Conservation (phyloP, 2,113 vertebrate genomes). For the Eulemur macaco region DNA sequence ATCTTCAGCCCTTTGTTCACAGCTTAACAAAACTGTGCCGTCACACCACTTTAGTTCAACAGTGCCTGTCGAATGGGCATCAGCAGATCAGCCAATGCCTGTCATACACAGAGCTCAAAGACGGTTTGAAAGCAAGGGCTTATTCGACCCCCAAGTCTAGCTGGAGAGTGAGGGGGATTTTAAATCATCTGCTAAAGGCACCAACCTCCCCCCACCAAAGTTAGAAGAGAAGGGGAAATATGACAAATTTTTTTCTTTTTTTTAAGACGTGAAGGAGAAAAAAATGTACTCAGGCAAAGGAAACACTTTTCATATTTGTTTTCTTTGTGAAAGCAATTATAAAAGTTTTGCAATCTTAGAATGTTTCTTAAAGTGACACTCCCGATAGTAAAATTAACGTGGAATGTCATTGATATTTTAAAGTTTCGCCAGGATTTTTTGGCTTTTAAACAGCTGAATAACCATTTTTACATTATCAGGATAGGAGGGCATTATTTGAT, state of each 20-base stretch:
- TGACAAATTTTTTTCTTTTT: neutral
- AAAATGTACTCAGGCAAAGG: slow-evolving; percentile 36
- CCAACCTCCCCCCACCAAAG: neutral
- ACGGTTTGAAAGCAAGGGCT: slow-evolving; percentile 88
- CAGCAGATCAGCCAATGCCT: slow-evolving; percentile 93
- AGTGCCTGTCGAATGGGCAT: slow-evolving; percentile 95
- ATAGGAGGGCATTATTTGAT: neutral
- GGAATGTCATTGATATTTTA: slow-evolving; percentile 43
- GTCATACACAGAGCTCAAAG: slow-evolving; percentile 90
- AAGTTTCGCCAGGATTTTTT: neutral
- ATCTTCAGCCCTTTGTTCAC: slow-evolving; percentile 96
- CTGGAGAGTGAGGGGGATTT: slow-evolving; percentile 84
- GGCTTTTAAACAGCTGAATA: slow-evolving; percentile 46
- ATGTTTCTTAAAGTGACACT: slow-evolving; percentile 47
- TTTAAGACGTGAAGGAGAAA: neutral
- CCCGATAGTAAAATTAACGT: slow-evolving; percentile 47
- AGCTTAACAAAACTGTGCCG: slow-evolving; percentile 99
- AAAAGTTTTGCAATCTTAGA: slow-evolving; percentile 40
- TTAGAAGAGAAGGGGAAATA: slow-evolving; percentile 18
- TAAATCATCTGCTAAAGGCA: slow-evolving; percentile 80
- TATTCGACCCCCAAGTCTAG: slow-evolving; percentile 86
- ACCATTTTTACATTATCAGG: slow-evolving; percentile 42
- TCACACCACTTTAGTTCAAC: slow-evolving; percentile 98
- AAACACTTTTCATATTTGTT: slow-evolving; percentile 64
- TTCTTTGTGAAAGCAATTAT: slow-evolving; percentile 69